A percentile compares a stretch with the other conserved stretches of the same genome.
These are phyloP conservation scores for Cataglyphis hispanica DNA, from an alignment of 1,140 invertebrate species.

Conservation along the genomic window DNA sequence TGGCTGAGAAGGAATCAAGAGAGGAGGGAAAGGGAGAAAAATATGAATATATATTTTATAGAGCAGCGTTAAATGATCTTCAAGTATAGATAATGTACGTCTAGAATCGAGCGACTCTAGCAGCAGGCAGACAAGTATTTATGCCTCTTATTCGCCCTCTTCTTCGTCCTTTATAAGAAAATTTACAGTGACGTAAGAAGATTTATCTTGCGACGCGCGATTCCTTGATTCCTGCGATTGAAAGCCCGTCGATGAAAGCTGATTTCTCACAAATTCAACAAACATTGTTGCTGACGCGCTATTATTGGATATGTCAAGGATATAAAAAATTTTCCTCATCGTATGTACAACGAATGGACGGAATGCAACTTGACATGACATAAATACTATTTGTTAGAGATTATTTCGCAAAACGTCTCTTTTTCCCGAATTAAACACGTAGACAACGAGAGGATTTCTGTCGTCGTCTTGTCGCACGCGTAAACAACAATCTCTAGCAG, in stretches of 20 bases:
- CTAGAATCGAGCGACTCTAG: constrained; percentile 45
- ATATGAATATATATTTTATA: constrained; percentile 82
- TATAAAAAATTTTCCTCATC: background rate
- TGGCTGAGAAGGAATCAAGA: background rate
- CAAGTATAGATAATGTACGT: constrained; percentile 72
- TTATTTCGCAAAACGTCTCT: background rate
- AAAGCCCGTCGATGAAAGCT: constrained; percentile 39
- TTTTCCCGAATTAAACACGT: background rate
- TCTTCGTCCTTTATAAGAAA: constrained; percentile 65
- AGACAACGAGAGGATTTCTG: background rate
- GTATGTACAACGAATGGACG: background rate
- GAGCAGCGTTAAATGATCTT: constrained; percentile 75
- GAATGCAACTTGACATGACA: background rate
- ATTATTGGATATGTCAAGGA: background rate
- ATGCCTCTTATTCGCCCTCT: constrained; percentile 69
- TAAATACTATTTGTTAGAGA: background rate
- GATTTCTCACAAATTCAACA: constrained; percentile 1
- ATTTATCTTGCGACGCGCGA: constrained; percentile 53
- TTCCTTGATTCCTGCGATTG: constrained; percentile 10
- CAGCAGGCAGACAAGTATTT: constrained; percentile 49
- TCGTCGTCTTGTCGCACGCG: constrained; percentile 2
- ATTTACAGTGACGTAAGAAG: constrained; percentile 49
- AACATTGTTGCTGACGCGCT: background rate
- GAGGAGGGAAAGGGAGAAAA: constrained; percentile 63
- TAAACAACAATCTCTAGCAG: constrained; percentile 39